A percentile compares a stretch with the other conserved stretches of the same genome.
phyloP scores from a whole-genome alignment of 2,113 vertebrate genomes.

The Nannospalax galili region DNA sequence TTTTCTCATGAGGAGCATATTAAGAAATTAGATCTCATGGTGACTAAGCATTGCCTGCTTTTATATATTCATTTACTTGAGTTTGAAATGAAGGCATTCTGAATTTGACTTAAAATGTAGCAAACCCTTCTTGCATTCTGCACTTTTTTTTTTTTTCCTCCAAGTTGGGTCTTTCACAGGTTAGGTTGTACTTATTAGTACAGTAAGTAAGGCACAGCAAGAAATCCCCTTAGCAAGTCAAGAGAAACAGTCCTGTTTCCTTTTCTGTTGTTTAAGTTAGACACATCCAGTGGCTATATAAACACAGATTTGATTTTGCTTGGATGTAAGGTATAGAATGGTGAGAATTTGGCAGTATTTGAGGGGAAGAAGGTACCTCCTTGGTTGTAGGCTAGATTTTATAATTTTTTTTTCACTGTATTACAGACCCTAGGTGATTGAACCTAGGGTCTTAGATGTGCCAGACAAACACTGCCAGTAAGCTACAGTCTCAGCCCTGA shows the following conservation, averaged over 20 bases:
- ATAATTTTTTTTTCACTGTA: not conserved
- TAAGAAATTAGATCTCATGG: too few species aligned
- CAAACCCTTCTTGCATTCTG: not conserved
- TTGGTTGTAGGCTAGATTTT: not conserved
- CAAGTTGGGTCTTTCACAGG: not conserved
- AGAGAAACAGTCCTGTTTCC: not conserved
- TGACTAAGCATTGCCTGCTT: not conserved
- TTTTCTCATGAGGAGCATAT: not conserved
- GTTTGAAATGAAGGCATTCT: conserved; percentile 27
- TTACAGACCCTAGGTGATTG: not conserved
- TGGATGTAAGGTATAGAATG: not conserved
- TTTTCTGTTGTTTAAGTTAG: conserved; percentile 15
- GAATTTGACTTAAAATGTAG: not conserved
- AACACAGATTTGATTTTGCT: not conserved
- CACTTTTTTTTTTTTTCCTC: conserved; percentile 2
- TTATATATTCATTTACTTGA: not conserved
- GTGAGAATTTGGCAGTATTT: not conserved
- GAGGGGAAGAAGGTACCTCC: not conserved
- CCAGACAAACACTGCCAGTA: not conserved
- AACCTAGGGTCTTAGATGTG: not conserved
- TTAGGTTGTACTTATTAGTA: not conserved
- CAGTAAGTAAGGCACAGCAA: not conserved
- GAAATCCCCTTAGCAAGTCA: not conserved
- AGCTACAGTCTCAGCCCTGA: not conserved
- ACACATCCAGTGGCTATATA: not conserved